phyloP scores from a whole-genome alignment of 2,888 invertebrate species.

The Drosophila silvestris region DNA sequence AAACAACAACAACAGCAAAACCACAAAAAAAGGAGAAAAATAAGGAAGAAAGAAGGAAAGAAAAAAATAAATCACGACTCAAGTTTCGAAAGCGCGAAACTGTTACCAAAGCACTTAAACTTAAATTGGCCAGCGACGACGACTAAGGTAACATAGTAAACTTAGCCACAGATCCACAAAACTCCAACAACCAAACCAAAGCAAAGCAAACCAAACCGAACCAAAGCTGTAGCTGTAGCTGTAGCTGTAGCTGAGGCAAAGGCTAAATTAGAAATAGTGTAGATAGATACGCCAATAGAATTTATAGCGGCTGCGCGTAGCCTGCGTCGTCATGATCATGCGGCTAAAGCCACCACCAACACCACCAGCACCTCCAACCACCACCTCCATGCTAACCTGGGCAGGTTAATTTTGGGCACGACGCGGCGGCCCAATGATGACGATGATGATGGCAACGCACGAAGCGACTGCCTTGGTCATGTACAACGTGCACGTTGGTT shows the following conservation, averaged over 20 bases:
- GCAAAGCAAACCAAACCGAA: not conserved
- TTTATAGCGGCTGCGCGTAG: constrained; percentile 73
- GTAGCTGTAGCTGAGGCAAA: constrained; percentile 30
- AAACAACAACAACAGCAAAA: constrained; percentile 12
- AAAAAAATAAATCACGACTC: constrained; percentile 81
- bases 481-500: constrained; percentile 54
- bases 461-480: constrained; percentile 60
- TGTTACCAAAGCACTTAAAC: constrained; percentile 82
- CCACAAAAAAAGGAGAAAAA: constrained; percentile 10
- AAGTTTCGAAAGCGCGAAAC: constrained; percentile 82
- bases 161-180: constrained; percentile 42
- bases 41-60: constrained; percentile 26
- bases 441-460: constrained; percentile 78
- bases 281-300: constrained; percentile 81
- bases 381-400: constrained; percentile 28
- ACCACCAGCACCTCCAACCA: constrained; percentile 1
- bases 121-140: constrained; percentile 77
- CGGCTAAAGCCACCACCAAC: constrained; percentile 29
- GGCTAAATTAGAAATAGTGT: constrained; percentile 81
- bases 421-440: constrained; percentile 63
- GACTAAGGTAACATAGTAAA: constrained; percentile 62
- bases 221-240: constrained; percentile 7
- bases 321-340: constrained; percentile 71
- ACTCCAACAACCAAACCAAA: constrained; percentile 9
- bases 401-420: constrained; percentile 80